Conservation (phyloP, 1,140 invertebrate genomes). For the Macrocentrus cingulum region DNA sequence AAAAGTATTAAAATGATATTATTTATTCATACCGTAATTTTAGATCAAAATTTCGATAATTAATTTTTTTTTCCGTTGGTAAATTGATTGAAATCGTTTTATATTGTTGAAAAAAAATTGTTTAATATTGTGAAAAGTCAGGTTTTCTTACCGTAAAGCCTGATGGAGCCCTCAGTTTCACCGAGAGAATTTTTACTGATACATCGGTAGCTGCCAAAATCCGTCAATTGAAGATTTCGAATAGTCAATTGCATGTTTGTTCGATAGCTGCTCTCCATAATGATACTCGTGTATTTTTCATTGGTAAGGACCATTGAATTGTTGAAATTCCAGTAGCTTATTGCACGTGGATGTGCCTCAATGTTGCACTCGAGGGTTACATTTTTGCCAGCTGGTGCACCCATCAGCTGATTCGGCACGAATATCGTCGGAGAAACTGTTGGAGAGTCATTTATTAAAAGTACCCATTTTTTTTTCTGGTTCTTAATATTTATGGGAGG, state of each 20-base stretch:
- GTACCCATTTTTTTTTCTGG: background rate
- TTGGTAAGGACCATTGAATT: constrained; percentile 81
- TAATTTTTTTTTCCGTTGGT: no score
- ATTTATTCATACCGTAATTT: no score
- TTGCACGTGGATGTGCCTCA: constrained; percentile 88
- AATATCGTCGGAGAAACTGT: constrained; percentile 90
- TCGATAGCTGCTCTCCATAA: constrained; percentile 79
- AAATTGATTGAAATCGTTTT: no score
- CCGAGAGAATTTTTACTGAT: constrained; percentile 93
- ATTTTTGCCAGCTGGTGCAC: constrained; percentile 82
- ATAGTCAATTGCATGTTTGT: constrained; percentile 85
- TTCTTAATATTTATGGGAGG: background rate
- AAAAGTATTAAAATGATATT: no score
- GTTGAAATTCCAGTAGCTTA: constrained; percentile 90
- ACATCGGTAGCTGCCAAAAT: constrained; percentile 84
- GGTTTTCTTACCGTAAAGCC: constrained; percentile 82
- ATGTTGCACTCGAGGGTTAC: constrained; percentile 92
- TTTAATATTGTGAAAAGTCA: no score
- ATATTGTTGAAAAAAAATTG: no score
- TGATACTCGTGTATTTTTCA: constrained; percentile 78
- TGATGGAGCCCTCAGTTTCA: constrained; percentile 87
- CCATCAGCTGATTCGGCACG: constrained; percentile 89
- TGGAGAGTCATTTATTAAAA: constrained; percentile 27
- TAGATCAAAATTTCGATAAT: no score
- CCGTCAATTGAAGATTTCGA: constrained; percentile 72